Base-by-base conservation (phyloP, 2,113 vertebrate species). In the Ancistrus triradiatus region DNA sequence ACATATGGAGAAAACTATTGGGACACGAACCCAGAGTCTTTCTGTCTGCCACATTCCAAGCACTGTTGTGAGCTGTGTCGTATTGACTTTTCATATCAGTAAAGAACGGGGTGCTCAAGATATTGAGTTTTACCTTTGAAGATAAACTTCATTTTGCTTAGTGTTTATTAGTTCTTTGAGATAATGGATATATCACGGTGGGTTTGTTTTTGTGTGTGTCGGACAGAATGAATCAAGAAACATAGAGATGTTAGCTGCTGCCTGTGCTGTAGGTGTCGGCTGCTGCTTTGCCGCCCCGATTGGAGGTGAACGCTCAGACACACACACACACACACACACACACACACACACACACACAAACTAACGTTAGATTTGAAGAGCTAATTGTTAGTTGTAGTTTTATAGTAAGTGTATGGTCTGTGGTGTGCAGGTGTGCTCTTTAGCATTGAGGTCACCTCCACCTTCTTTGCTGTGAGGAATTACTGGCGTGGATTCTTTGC, bases 401-500 rank as follows among this genome's bases (percentile, higher is more conserved):
- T n/a, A n/a, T n/a, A n/a, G n/a, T n/a, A n/a, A n/a, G n/a, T 21
- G 38, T n/a, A 15, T 15, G 22, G 18, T 70, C 61, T 65, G 18
- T 53, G 58, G 27, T 68, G 22, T 80, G 66, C 77, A 98, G 95
- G 95, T 0, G 95, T 99, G 48, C 85, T 99, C 37, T 99, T 99
- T 87, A 98, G 96, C 80, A 99, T 99, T 0, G 96, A 99, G 76
- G 96, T 97, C 82, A 99, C 96, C 1, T 98, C 95, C 40, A 98
- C 95, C 1, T 98, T 97, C 85, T 98, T 98, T 0, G 95, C 96
- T 0, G 96, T 98, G 69, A 88, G 96, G 60, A 98, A 98, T 84
- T 98, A 98, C 63, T 98, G 96, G 96, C 90, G 96, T 0, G 96
- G 96, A n/a, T 98, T 98, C 83, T 98, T 98, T 0, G 93, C 96